These are phyloP conservation scores for Bombus confusus DNA, from an alignment of 1,140 invertebrate genomes.

Conservation along the genomic window DNA sequence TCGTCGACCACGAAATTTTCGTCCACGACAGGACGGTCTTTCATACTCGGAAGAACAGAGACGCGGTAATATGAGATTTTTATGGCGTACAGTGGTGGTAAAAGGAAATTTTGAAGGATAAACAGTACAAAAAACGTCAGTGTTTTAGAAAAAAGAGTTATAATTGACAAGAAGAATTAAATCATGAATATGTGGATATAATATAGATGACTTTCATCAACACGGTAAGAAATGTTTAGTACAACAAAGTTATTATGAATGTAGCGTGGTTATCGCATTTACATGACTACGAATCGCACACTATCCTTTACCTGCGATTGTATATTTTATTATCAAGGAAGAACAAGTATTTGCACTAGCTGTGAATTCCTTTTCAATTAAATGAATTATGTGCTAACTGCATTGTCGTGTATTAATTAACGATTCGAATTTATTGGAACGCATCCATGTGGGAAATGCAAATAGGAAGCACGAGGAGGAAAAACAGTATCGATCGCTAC, in stretches of 20 bases:
- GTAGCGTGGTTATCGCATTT: too few relatives aligned
- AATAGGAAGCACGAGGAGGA: neutral
- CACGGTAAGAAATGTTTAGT: too few relatives aligned
- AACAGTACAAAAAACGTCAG: too few relatives aligned
- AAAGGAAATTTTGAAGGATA: too few relatives aligned
- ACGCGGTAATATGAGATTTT: neutral
- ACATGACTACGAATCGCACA: too few relatives aligned
- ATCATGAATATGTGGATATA: too few relatives aligned
- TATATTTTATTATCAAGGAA: neutral
- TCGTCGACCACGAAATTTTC: slow-evolving; percentile 22
- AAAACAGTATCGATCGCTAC: neutral
- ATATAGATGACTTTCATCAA: too few relatives aligned
- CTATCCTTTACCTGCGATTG: too few relatives aligned
- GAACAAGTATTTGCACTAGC: neutral
- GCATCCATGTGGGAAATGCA: neutral
- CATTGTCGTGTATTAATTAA: neutral
- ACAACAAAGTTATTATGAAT: too few relatives aligned
- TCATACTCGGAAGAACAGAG: neutral
- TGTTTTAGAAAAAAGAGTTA: too few relatives aligned
- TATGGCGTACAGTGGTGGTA: neutral
- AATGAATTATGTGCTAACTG: neutral
- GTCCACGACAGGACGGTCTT: neutral
- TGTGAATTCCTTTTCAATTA: neutral
- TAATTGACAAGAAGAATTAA: too few relatives aligned
- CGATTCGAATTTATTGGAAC: neutral